phyloP scores from a whole-genome alignment of 2,888 invertebrate species.

The Rhopalosiphum nymphaeae region DNA sequence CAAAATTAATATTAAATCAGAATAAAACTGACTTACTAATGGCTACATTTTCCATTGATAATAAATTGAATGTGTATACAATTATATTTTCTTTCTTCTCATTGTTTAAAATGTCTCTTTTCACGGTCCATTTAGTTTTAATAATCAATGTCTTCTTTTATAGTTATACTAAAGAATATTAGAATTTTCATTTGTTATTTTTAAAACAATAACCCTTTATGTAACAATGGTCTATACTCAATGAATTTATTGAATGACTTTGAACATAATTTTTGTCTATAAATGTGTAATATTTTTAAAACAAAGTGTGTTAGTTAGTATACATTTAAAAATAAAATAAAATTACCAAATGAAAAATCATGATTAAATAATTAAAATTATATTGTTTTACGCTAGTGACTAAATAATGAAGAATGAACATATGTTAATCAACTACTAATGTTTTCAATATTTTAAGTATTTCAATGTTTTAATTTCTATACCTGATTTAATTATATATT shows the following conservation, averaged over 20 bases:
- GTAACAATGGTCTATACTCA: not conserved
- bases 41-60: constrained; percentile 1
- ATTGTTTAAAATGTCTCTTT: constrained; percentile 29
- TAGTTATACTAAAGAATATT: not conserved
- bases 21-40: not conserved
- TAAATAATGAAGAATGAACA: not conserved
- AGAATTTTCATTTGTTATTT: constrained; percentile 36
- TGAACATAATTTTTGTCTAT: not conserved
- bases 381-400: not conserved
- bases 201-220: constrained; percentile 34
- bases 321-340: not conserved
- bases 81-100: constrained; percentile 18
- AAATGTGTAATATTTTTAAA: not conserved
- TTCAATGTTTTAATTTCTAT: not conserved
- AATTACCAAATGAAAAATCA: not conserved
- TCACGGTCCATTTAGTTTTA: constrained; percentile 34
- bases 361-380: not conserved
- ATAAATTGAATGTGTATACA: constrained; percentile 29
- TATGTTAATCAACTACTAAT: not conserved
- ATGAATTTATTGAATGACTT: not conserved
- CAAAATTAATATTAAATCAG: not conserved
- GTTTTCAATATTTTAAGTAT: not conserved
- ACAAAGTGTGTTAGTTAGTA: not conserved
- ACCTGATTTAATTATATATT: not conserved
- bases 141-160: constrained; percentile 20